Evolutionary conservation across 2,113 vertebrate genomes (phyloP).

Genomic region (Spheniscus mendiculus): DNA sequence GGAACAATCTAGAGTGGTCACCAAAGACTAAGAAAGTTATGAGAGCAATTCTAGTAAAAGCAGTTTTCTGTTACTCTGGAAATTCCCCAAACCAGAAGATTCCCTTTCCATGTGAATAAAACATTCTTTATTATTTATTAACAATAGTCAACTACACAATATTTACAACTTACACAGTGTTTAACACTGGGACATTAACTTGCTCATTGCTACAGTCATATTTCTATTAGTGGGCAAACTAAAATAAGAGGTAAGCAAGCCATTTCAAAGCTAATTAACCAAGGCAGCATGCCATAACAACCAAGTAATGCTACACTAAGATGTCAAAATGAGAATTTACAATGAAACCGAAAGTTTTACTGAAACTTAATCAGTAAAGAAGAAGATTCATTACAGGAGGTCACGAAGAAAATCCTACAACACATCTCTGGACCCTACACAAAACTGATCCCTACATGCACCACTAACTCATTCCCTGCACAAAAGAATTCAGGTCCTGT

Average conservation of each 20-base stretch:
- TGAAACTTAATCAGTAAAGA: not conserved
- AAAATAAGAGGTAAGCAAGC: not conserved
- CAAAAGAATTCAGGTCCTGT: not conserved
- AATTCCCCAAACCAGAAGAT: not conserved
- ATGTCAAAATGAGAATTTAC: not conserved
- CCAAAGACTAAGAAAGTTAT: not conserved
- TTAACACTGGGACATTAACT: not conserved
- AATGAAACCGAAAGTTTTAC: not conserved
- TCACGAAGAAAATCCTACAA: not conserved
- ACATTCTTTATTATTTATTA: not conserved
- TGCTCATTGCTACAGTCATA: not conserved
- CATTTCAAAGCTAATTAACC: not conserved
- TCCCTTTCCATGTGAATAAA: not conserved
- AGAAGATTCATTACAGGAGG: not conserved
- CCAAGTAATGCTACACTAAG: not conserved
- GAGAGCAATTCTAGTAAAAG: not conserved
- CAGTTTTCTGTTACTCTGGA: not conserved
- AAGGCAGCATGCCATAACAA: not conserved
- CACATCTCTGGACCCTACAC: not conserved
- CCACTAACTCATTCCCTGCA: not conserved
- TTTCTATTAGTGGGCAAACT: not conserved
- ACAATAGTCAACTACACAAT: not conserved
- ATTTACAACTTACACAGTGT: not conserved
- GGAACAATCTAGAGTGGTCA: not conserved
- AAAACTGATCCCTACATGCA: not conserved